Evolutionary conservation across 2,113 vertebrate genomes (phyloP).

Genomic region (Oreocharis arfaki): DNA sequence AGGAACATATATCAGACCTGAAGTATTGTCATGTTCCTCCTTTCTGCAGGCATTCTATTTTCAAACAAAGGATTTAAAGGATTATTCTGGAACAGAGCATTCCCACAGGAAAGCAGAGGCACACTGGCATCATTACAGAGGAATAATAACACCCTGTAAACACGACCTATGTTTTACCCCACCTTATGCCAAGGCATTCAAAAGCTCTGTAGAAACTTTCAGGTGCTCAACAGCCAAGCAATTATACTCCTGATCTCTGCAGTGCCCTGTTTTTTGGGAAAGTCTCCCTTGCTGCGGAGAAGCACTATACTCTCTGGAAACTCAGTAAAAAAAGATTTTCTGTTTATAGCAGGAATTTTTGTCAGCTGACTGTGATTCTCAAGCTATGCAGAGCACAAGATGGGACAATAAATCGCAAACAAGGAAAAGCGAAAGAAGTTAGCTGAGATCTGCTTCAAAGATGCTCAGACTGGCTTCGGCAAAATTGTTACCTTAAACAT

Average conservation of each 20-base stretch:
- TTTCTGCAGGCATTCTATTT: neutral
- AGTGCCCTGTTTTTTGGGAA: constrained; percentile 18
- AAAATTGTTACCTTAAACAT: neutral
- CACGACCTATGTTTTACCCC: neutral
- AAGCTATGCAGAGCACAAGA: neutral
- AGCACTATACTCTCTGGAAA: neutral
- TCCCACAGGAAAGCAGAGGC: constrained; percentile 21
- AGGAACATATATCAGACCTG: neutral
- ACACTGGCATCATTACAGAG: neutral
- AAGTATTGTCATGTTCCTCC: neutral
- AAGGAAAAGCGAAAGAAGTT: neutral
- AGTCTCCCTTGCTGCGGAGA: constrained; percentile 4
- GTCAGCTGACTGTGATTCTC: neutral
- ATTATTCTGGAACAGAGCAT: constrained; percentile 27
- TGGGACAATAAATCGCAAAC: neutral
- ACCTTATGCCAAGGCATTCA: constrained; percentile 16
- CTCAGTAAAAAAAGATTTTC: neutral
- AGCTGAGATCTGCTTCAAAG: neutral
- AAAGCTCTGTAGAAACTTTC: neutral
- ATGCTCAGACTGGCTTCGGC: neutral
- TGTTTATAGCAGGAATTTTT: neutral
- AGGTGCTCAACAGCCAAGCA: constrained; percentile 24
- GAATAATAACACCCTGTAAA: constrained; percentile 22
- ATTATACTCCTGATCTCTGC: neutral
- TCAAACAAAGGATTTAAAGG: constrained; percentile 14